Evolutionary conservation across 1,140 invertebrate genomes (phyloP).

Genomic region (Drosophila mayri): DNA sequence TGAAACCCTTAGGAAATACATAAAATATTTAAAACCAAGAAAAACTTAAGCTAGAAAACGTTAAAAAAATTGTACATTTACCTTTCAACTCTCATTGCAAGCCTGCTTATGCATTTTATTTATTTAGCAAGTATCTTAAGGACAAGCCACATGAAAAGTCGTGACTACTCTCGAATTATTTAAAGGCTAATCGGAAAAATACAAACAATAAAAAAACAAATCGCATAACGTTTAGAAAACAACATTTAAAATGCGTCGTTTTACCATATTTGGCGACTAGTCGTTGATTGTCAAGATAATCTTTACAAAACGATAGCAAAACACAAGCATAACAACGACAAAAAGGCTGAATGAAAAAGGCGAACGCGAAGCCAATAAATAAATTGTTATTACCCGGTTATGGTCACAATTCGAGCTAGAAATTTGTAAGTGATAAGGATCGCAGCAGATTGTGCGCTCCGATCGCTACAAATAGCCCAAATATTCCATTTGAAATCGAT

Average conservation of each 20-base stretch:
- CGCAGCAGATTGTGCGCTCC: constrained; percentile 55
- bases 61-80: not conserved
- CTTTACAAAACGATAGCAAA: constrained; percentile 54
- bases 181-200: constrained; percentile 53
- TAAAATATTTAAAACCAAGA: not conserved
- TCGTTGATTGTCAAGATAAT: constrained; percentile 59
- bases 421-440: constrained; percentile 83
- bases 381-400: constrained; percentile 80
- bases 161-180: constrained; percentile 43
- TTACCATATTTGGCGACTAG: constrained; percentile 58
- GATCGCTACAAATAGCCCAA: constrained; percentile 37
- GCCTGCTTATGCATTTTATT: constrained; percentile 2
- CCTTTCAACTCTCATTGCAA: constrained; percentile 18
- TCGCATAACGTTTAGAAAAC: constrained; percentile 44
- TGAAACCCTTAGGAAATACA: not conserved
- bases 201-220: constrained; percentile 11
- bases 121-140: constrained; percentile 34
- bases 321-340: constrained; percentile 12
- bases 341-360: constrained; percentile 31
- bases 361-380: constrained; percentile 57
- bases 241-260: constrained; percentile 51
- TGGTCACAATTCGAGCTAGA: constrained; percentile 76
- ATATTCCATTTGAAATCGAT: constrained; percentile 42
- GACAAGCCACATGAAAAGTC: constrained; percentile 41
- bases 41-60: not conserved